Conservation (phyloP, 2,797 vertebrate genomes). For the Tragelaphus oryx region DNA sequence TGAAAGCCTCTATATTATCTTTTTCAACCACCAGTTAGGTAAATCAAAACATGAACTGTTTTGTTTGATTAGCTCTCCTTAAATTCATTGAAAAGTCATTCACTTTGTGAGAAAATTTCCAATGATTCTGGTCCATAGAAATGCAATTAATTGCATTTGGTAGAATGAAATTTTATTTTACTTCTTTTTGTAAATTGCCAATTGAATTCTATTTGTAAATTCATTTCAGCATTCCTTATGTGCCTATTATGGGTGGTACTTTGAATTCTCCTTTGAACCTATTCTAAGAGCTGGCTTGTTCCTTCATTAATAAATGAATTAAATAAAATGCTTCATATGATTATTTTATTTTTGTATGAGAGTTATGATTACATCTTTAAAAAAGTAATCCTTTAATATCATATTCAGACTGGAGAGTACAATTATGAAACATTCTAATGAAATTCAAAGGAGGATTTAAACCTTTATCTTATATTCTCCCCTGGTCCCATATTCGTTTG, state of each 20-base stretch:
- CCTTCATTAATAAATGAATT: not conserved
- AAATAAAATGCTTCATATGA: not conserved
- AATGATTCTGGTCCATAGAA: not conserved
- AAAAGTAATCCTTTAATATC: not conserved
- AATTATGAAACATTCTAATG: not conserved
- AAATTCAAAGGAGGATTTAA: not conserved
- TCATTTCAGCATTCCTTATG: not conserved
- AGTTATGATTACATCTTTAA: not conserved
- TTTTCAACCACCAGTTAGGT: not conserved
- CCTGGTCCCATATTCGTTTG: not conserved
- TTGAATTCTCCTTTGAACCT: not conserved
- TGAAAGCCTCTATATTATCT: not conserved
- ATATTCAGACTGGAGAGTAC: not conserved
- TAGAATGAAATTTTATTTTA: conserved; percentile 11
- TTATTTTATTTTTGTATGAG: not conserved
- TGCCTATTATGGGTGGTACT: not conserved
- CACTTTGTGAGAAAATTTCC: not conserved
- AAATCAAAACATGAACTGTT: not conserved
- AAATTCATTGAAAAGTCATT: not conserved
- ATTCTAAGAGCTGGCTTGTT: not conserved
- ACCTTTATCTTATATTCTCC: not conserved
- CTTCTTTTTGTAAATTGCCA: not conserved
- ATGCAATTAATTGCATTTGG: not conserved
- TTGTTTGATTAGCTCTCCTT: not conserved
- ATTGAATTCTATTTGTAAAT: not conserved